A percentile compares a stretch with the other conserved stretches of the same genome.
These are phyloP conservation scores for Notarius quadriscutis DNA, from an alignment of 2,113 vertebrate genomes.

Conservation along the genomic window DNA sequence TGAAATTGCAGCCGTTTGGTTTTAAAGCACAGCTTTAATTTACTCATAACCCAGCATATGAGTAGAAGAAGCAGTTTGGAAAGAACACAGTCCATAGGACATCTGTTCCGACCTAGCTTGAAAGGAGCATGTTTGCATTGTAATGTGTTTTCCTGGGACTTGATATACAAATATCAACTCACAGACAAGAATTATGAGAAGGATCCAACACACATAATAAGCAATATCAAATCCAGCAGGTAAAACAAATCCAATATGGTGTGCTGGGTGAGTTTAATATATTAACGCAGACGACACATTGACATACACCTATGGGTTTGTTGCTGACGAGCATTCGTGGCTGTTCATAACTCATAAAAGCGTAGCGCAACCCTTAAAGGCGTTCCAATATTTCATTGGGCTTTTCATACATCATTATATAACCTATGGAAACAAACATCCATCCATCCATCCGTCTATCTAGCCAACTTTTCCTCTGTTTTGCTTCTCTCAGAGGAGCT, in stretches of 20 bases:
- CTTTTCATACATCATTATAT: constrained; percentile 29
- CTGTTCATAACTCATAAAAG: constrained; percentile 22
- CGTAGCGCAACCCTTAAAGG: not conserved
- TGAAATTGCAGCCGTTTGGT: not conserved
- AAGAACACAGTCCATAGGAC: not conserved
- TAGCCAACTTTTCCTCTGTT: not conserved
- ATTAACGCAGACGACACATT: not conserved
- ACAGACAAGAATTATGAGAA: not conserved
- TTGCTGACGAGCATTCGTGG: not conserved
- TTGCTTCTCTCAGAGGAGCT: constrained; percentile 21
- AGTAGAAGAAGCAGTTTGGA: not conserved
- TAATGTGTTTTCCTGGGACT: not conserved
- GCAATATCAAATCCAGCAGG: not conserved
- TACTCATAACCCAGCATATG: not conserved
- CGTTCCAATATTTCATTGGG: not conserved
- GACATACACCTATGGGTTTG: constrained; percentile 8
- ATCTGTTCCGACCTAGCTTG: not conserved
- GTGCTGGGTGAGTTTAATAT: constrained; percentile 25
- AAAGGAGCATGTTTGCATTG: not conserved
- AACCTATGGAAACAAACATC: not conserved
- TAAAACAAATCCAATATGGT: not conserved
- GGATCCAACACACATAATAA: not conserved
- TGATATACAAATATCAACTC: not conserved
- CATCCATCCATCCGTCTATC: not conserved
- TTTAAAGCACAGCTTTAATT: constrained; percentile 22